Conservation (phyloP, 1,140 invertebrate genomes). For the Aphidius ervi region DNA sequence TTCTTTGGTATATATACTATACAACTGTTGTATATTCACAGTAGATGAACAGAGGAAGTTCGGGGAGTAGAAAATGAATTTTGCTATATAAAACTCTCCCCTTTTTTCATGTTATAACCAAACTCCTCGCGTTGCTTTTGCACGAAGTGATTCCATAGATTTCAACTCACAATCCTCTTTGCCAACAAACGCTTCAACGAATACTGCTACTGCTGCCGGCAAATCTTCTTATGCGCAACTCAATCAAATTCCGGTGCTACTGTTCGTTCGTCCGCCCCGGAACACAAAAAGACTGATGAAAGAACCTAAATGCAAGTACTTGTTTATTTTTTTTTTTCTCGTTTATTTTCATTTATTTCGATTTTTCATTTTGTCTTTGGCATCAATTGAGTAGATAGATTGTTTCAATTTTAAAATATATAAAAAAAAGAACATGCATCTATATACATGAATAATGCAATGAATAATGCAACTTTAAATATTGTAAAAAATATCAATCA, state of each 20-base stretch:
- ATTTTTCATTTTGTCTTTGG: no score
- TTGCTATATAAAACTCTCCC: background rate
- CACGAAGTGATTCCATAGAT: conserved; percentile 29
- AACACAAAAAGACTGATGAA: no score
- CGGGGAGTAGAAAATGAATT: background rate
- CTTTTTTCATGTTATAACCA: no score
- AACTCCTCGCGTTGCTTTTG: conserved; percentile 16
- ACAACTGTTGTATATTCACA: background rate
- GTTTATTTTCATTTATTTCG: no score
- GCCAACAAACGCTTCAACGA: conserved; percentile 42
- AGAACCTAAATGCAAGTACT: no score
- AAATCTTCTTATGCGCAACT: conserved; percentile 47
- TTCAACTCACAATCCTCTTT: conserved; percentile 46
- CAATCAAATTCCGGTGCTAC: conserved; percentile 34
- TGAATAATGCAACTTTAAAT: no score
- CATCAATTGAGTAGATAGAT: no score
- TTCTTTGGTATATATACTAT: background rate
- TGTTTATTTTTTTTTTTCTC: no score
- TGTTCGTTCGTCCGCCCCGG: conserved; percentile 15
- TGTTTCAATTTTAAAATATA: no score
- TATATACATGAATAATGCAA: no score
- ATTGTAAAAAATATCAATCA: no score
- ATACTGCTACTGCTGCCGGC: conserved; percentile 28
- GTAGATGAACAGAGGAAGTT: conserved; percentile 1
- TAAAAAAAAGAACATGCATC: no score